A percentile compares a stretch with the other conserved stretches of the same genome.
Conservation (phyloP, 2,888 invertebrate genomes). For the Oxyscelio sp. region DNA sequence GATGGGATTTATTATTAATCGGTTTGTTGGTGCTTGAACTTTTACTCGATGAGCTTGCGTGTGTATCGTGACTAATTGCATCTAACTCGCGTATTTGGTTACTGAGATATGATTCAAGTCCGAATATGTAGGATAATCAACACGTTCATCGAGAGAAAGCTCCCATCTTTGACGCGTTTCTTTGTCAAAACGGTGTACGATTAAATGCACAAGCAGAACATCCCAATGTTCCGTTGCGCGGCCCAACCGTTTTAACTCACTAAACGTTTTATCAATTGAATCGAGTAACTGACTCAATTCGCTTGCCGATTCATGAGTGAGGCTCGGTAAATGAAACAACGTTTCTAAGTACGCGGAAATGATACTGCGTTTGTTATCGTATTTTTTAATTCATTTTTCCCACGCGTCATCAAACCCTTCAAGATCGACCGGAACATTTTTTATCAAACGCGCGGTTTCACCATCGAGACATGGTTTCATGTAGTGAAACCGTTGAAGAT, state of each 20-base stretch:
- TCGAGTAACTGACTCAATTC: neutral
- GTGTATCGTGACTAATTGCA: no score
- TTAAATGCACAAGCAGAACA: constrained; percentile 7
- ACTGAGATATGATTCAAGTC: neutral
- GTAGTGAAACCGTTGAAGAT: constrained; percentile 13
- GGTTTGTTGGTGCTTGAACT: no score
- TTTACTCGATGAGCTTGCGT: neutral
- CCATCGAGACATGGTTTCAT: no score
- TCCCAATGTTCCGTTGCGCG: neutral
- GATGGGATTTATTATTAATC: no score
- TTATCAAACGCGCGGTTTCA: neutral
- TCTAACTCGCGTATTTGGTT: constrained; percentile 13
- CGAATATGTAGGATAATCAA: neutral
- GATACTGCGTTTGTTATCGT: neutral
- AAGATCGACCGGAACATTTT: neutral
- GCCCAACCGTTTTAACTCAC: neutral
- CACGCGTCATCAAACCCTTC: neutral
- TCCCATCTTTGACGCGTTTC: constrained; percentile 10
- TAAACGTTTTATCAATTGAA: neutral
- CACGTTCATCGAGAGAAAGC: constrained; percentile 1
- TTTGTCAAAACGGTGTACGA: neutral
- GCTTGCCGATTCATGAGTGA: neutral
- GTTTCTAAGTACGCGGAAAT: neutral
- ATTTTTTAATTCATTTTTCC: neutral
- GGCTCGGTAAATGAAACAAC: neutral